Base-by-base conservation (phyloP, 1,140 invertebrate genomes). In the Papilio polytes region DNA sequence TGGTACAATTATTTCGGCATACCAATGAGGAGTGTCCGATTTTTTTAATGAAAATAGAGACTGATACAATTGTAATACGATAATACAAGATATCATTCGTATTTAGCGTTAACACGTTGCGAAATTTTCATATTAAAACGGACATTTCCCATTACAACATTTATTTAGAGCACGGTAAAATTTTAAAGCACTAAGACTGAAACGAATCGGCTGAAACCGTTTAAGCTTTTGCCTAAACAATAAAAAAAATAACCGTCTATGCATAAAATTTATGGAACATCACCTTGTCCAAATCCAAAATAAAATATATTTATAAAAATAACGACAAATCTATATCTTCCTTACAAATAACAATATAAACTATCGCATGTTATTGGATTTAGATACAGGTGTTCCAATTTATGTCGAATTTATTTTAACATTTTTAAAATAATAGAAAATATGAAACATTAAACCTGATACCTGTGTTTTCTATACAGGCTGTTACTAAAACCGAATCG, bases 111-210 rank as follows among this genome's bases (percentile, higher is more conserved):
- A 41, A 78, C 51, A 59, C 15, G 44, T 53, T 7, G 31, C 20
- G 9, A 9, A 53, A 74, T 46, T 70, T 81, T 80, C 70, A 51
- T 22, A 73, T 80, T 81, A 81, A 85, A 85, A 89, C 89, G 87
- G 89, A 87, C 87, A 88, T 91, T 91, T 84, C 87, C 88, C 87
- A 86, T 87, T 86, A 83, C 81, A 85, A 85, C 84, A 83, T 89
- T 87, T 26, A 77, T 85, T 85, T 66, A 78, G 81, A 86, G 83
- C 85, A 87, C 85, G 85, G 82, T 83, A 88, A 86, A 84, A 84
- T 86, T 89, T 88, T 92, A 91, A 90, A 94, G 91, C 91, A 92
- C 89, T 92, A 94, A 94, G 92, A 94, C 93, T 94, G 93, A 94
- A 87, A 89, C 86, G 88, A 86, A 91, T 88, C 89, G 88, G 89